Conservation (phyloP, 2,113 vertebrate genomes). For the Nestor notabilis region DNA sequence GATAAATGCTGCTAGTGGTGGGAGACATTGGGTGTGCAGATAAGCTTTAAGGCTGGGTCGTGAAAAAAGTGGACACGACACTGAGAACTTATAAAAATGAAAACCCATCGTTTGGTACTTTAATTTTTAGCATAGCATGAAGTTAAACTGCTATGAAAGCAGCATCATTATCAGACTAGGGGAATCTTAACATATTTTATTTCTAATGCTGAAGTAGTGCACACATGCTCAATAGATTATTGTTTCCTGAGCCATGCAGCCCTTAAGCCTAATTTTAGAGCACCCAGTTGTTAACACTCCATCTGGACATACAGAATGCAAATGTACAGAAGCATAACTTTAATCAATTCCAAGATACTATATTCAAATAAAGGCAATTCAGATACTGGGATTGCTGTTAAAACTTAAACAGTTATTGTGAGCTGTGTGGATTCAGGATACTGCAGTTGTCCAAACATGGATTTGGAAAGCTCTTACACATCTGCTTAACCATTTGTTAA, state of each 20-base stretch:
- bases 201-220: neutral
- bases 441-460: neutral
- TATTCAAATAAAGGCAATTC: neutral
- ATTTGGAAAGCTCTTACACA: neutral
- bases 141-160: neutral
- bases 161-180: neutral
- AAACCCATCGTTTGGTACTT: neutral
- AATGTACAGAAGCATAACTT: neutral
- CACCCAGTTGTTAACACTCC: neutral
- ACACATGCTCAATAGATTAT: fast-evolving
- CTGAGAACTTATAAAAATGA: neutral
- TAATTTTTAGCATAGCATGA: neutral
- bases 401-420: neutral
- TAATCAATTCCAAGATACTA: neutral
- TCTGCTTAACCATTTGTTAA: neutral
- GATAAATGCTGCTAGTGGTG: neutral
- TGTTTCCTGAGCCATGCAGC: neutral
- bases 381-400: neutral
- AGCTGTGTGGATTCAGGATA: neutral
- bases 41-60: neutral
- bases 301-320: neutral
- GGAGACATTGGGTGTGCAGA: neutral
- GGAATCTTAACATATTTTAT: neutral
- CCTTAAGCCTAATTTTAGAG: neutral
- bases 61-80: neutral